These are phyloP conservation scores for Sphenopsis melanotis DNA, from an alignment of 2,797 vertebrate genomes.

Conservation along the genomic window DNA sequence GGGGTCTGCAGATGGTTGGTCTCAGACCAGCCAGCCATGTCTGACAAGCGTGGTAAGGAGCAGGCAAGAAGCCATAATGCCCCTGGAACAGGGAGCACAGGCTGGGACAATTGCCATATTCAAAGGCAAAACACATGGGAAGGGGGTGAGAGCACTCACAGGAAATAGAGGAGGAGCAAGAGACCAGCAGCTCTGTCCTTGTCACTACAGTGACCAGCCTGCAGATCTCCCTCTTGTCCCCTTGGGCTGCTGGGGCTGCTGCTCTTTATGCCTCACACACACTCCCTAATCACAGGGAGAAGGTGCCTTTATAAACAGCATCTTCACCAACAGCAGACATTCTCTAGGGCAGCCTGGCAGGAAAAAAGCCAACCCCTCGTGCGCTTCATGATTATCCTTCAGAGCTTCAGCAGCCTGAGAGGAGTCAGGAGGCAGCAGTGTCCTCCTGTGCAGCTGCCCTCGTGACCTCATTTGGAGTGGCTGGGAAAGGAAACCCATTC, in stretches of 20 bases:
- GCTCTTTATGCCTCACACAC: neutral
- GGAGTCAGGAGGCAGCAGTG: neutral
- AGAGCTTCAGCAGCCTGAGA: neutral
- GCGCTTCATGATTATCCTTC: neutral
- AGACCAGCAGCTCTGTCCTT: neutral
- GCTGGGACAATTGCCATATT: neutral
- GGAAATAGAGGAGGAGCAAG: neutral
- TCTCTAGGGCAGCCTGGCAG: neutral
- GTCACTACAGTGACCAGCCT: neutral
- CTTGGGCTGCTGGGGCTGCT: neutral
- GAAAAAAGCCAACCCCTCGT: fast-evolving
- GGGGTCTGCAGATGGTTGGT: neutral
- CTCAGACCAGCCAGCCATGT: neutral
- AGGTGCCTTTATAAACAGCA: neutral
- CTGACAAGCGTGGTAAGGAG: neutral
- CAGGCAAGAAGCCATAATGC: neutral
- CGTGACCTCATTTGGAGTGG: neutral
- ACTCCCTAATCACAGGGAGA: neutral
- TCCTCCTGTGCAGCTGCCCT: neutral
- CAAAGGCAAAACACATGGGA: neutral
- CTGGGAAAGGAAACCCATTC: slow-evolving; percentile 18
- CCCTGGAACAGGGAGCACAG: neutral
- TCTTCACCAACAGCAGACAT: neutral
- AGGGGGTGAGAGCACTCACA: neutral
- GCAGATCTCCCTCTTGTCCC: neutral